Evolutionary conservation across 2,113 vertebrate species (phyloP).

Genomic region (Scytalopus superciliaris): DNA sequence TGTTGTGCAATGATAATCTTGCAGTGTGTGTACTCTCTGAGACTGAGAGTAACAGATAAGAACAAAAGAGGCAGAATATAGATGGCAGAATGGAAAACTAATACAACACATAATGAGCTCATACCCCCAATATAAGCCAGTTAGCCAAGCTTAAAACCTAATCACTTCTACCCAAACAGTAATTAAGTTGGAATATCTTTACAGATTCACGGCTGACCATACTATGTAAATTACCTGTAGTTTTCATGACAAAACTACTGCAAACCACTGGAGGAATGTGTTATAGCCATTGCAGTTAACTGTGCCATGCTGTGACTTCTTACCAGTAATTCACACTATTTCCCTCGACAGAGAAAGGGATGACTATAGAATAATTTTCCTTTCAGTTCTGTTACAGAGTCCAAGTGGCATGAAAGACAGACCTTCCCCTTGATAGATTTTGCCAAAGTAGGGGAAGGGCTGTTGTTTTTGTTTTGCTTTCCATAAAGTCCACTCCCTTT

Average conservation of each 20-base stretch:
- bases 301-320: background rate
- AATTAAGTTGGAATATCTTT: background rate
- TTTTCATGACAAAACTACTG: background rate
- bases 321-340: background rate
- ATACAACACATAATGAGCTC: background rate
- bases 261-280: background rate
- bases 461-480: background rate
- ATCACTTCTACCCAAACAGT: background rate
- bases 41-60: background rate
- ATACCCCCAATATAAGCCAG: background rate
- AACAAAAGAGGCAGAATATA: background rate
- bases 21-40: background rate
- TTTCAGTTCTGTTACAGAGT: background rate
- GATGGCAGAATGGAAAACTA: background rate
- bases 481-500: background rate
- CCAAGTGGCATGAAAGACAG: background rate
- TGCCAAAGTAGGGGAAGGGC: background rate
- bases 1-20: background rate
- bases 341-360: background rate
- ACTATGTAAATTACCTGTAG: background rate
- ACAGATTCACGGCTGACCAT: background rate
- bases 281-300: background rate
- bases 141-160: background rate
- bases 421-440: background rate
- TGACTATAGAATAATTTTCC: background rate